Conservation (phyloP, 2,888 invertebrate species). For the Dolichomitus sp. region DNA sequence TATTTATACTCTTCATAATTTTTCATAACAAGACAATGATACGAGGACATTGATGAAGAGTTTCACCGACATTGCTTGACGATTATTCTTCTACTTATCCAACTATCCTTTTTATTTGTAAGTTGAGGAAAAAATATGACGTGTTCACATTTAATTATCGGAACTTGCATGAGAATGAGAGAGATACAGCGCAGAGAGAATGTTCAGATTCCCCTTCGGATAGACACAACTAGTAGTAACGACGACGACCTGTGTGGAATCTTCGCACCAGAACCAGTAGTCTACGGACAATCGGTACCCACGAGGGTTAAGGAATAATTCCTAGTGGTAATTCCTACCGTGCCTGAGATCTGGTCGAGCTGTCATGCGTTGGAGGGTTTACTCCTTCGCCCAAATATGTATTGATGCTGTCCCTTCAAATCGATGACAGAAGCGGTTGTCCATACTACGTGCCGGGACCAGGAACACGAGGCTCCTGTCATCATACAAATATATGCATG, state of each 20-base stretch:
- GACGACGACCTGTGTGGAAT: conserved; percentile 4
- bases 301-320: conserved; percentile 61
- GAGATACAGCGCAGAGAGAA: background rate
- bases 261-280: conserved; percentile 40
- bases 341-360: conserved; percentile 19
- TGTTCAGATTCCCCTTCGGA: background rate
- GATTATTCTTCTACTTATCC: background rate
- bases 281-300: conserved; percentile 41
- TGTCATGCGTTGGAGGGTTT: conserved; percentile 61
- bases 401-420: conserved; percentile 49
- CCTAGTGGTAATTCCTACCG: conserved; percentile 33
- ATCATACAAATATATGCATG: conserved; percentile 34
- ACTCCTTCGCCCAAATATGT: conserved; percentile 63
- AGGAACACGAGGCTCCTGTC: conserved; percentile 45
- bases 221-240: background rate
- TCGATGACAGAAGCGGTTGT: conserved; percentile 51
- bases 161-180: background rate
- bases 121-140: background rate
- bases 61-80: background rate
- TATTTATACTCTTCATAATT: background rate
- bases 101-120: background rate
- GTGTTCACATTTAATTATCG: background rate
- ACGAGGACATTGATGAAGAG: background rate
- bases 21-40: background rate
- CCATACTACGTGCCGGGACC: conserved; percentile 47